A percentile compares a stretch with the other conserved stretches of the same genome.
Conservation (phyloP, 2,797 vertebrate species). For the Manis pentadactyla region DNA sequence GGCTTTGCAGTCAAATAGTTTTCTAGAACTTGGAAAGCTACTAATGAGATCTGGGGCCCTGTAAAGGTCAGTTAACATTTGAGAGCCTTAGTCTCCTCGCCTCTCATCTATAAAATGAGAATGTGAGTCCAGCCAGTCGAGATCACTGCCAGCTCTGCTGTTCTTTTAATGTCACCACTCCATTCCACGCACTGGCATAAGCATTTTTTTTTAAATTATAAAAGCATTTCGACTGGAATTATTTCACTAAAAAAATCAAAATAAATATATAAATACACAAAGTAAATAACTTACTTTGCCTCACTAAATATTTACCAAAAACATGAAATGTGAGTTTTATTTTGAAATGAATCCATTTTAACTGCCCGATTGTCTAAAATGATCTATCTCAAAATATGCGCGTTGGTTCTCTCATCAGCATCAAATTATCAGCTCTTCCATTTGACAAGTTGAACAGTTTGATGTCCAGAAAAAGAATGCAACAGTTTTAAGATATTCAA, state of each 20-base stretch:
- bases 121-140: neutral
- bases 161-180: neutral
- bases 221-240: neutral
- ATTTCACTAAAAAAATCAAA: neutral
- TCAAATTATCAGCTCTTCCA: neutral
- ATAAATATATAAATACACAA: neutral
- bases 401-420: conserved; percentile 6
- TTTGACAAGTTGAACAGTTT: neutral
- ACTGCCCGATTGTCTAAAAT: neutral
- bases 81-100: neutral
- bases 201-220: neutral
- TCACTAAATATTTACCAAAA: neutral
- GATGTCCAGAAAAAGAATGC: neutral
- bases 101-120: conserved; percentile 7
- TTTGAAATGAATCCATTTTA: neutral
- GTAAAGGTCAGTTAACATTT: conserved; percentile 75
- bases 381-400: neutral
- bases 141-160: neutral
- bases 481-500: neutral
- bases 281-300: neutral
- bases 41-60: conserved; percentile 60
- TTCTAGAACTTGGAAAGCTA: conserved; percentile 53
- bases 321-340: neutral
- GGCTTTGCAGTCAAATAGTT: conserved; percentile 26
- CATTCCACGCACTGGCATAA: neutral